Percentiles rank a stretch among this genome's conserved stretches.
Conservation (phyloP, 2,113 vertebrate species). For the Pelecanoides urinatrix region DNA sequence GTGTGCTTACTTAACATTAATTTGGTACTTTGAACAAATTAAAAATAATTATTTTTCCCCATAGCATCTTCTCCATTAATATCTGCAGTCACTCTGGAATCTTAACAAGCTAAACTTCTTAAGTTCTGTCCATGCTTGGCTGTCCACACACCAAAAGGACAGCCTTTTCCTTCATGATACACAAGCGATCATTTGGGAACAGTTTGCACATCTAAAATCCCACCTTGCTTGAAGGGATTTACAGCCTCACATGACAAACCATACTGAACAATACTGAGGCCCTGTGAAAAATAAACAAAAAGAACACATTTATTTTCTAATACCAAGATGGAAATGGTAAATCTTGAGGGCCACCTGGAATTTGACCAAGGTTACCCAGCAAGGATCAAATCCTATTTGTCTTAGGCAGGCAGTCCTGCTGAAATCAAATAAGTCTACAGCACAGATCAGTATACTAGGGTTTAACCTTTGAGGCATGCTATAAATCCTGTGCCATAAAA, state of each 20-base stretch:
- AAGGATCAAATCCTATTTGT: conserved; percentile 56
- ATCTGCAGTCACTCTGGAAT: conserved; percentile 15
- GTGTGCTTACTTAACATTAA: conserved; percentile 29
- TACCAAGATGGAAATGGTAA: conserved; percentile 19
- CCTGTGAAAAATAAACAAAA: conserved; percentile 43
- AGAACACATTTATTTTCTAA: conserved; percentile 37
- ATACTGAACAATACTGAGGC: neutral
- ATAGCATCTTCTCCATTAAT: conserved; percentile 4
- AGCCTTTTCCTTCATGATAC: neutral
- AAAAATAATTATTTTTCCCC: conserved; percentile 43
- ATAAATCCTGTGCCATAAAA: conserved; percentile 36
- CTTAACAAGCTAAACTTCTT: conserved; percentile 6
- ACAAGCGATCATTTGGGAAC: neutral
- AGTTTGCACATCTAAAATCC: conserved; percentile 35
- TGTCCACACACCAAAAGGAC: neutral
- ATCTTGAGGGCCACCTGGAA: conserved; percentile 34
- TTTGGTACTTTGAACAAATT: conserved; percentile 27
- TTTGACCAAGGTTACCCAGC: conserved; percentile 48
- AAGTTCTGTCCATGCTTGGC: neutral
- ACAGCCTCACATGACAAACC: conserved; percentile 28
- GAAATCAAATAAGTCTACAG: conserved; percentile 41
- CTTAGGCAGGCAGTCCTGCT: conserved; percentile 9
- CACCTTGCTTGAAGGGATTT: conserved; percentile 23
- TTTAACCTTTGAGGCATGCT: conserved; percentile 39
- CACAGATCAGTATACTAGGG: conserved; percentile 3